Conservation (phyloP, 2,797 vertebrate species). For the Acrocephalus scirpaceus region DNA sequence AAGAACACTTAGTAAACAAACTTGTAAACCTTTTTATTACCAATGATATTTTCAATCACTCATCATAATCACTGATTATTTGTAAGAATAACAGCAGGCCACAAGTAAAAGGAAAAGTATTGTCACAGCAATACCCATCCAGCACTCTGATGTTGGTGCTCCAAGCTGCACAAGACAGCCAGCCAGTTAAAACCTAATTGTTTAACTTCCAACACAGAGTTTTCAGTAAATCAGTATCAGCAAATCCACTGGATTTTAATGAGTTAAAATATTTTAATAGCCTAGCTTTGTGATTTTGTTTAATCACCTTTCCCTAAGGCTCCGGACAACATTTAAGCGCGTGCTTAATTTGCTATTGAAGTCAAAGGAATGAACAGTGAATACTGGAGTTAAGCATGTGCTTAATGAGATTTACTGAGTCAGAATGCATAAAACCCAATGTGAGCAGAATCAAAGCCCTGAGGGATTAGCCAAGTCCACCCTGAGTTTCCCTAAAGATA, state of each 20-base stretch:
- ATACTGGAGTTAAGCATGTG: constrained; percentile 1
- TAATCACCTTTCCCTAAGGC: constrained; percentile 31
- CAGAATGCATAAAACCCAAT: constrained; percentile 1
- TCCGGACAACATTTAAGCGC: constrained; percentile 39
- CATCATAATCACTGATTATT: background rate
- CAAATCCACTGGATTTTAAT: constrained; percentile 10
- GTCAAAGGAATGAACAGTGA: constrained; percentile 10
- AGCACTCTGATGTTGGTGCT: background rate
- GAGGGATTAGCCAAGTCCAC: background rate
- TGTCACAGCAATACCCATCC: background rate
- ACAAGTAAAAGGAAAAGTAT: background rate
- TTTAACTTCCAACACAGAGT: background rate
- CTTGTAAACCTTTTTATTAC: background rate
- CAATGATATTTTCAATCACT: background rate
- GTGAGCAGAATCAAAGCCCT: constrained; percentile 45
- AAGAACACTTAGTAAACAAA: background rate
- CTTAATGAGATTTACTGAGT: constrained; percentile 58
- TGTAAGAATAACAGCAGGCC: background rate
- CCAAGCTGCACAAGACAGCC: background rate
- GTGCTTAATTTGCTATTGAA: constrained; percentile 38
- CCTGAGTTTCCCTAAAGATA: background rate
- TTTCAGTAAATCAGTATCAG: background rate
- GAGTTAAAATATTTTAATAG: constrained; percentile 32
- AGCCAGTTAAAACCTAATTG: background rate
- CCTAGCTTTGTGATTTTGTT: constrained; percentile 19